Evolutionary conservation across 2,113 vertebrate genomes (phyloP).

Genomic region (Tretioscincus oriximinensis): DNA sequence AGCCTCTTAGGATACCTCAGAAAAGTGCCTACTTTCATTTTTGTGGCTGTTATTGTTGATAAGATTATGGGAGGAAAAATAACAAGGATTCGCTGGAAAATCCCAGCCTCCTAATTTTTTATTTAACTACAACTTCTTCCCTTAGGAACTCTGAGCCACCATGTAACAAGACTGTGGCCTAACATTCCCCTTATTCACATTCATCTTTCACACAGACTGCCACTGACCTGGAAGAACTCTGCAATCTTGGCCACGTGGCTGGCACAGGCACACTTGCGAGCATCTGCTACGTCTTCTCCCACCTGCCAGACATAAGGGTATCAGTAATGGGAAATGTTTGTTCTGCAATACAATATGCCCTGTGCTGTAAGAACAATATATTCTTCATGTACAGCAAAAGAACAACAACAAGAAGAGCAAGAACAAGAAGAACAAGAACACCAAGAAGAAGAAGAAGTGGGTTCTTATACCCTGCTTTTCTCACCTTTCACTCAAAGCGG

Average conservation of each 20-base stretch:
- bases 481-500: no score
- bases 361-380: not conserved
- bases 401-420: no score
- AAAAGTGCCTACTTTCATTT: no score
- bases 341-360: not conserved
- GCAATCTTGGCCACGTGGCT: conserved; percentile 95
- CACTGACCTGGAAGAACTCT: conserved; percentile 93
- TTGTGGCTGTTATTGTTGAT: no score
- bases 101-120: not conserved
- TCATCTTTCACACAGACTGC: not conserved
- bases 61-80: no score
- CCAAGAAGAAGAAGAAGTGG: no score
- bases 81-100: no score
- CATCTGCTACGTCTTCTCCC: conserved; percentile 92
- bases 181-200: not conserved
- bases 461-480: no score
- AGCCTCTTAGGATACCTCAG: no score
- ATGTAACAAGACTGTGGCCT: not conserved
- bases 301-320: conserved; percentile 74
- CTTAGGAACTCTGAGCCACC: not conserved
- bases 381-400: no score
- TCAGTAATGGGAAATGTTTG: not conserved
- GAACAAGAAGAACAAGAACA: no score
- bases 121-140: no score
- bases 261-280: conserved; percentile 93